Percentiles rank a stretch among this genome's conserved stretches.
phyloP scores from a whole-genome alignment of 2,113 vertebrate species.

The Podocnemis expansa region DNA sequence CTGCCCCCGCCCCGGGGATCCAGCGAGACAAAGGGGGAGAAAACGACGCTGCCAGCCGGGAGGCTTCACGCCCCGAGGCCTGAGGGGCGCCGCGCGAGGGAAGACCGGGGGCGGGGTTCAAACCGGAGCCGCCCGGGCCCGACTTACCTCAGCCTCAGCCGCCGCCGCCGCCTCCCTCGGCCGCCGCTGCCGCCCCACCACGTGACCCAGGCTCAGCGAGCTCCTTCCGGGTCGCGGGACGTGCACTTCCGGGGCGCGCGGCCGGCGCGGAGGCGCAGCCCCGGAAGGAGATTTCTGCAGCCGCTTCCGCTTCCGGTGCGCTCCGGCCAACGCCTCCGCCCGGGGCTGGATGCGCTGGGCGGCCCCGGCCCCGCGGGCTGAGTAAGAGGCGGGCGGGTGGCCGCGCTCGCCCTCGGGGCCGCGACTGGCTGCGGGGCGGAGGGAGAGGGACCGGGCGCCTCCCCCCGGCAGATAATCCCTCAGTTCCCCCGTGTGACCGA shows the following conservation, averaged over 20 bases:
- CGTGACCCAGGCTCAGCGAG: not conserved
- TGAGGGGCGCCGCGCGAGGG: too few relatives aligned
- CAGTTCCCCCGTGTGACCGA: too few relatives aligned
- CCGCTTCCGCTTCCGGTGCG: not conserved
- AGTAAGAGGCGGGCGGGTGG: not conserved
- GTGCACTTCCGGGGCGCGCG: not conserved
- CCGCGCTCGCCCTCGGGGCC: too few relatives aligned
- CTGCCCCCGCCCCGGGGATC: too few relatives aligned
- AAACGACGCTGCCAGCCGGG: too few relatives aligned
- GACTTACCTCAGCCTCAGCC: too few relatives aligned
- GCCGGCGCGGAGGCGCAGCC: not conserved
- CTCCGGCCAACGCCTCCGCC: not conserved
- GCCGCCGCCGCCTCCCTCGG: not conserved
- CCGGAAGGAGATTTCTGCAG: not conserved
- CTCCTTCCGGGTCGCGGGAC: not conserved
- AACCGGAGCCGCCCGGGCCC: not conserved
- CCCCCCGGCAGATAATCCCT: too few relatives aligned
- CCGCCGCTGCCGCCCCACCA: slow-evolving; percentile 12
- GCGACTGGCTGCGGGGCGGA: not conserved
- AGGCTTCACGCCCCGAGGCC: too few relatives aligned
- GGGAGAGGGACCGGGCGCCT: not conserved
- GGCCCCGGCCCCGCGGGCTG: not conserved
- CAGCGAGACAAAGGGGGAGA: too few relatives aligned
- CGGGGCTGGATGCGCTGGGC: slow-evolving; percentile 52
- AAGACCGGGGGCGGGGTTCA: too few relatives aligned